Conservation (phyloP, 2,113 vertebrate genomes). For the Pholis gunnellus region DNA sequence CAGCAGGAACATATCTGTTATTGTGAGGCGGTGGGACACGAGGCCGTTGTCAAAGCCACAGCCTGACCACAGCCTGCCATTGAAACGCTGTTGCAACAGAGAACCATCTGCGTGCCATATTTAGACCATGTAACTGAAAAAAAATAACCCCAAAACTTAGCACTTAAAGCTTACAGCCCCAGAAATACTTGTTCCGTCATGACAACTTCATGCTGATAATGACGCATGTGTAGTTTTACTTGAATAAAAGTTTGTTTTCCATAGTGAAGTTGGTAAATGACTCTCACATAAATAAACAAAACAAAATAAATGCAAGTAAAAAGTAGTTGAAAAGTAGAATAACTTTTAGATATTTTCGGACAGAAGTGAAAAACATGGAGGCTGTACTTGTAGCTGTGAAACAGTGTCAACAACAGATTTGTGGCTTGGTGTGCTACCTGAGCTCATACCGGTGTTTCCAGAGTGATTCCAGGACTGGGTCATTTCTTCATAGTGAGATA, state of each 20-base stretch:
- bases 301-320: not conserved
- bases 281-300: too few species aligned
- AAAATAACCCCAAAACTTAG: conserved; percentile 31
- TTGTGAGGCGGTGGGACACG: not conserved
- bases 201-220: not conserved
- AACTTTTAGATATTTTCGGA: not conserved
- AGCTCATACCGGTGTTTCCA: not conserved
- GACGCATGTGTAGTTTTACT: not conserved
- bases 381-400: not conserved
- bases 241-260: not conserved
- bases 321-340: not conserved
- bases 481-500: not conserved
- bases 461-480: not conserved
- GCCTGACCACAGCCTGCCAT: conserved; percentile 33
- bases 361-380: not conserved
- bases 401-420: not conserved
- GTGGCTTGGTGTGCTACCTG: not conserved
- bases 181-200: not conserved
- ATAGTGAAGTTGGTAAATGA: not conserved
- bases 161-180: conserved; percentile 34
- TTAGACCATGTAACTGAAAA: conserved; percentile 14
- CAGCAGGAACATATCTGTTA: conserved; percentile 36
- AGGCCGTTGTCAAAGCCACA: conserved; percentile 33
- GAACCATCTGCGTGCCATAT: conserved; percentile 20
- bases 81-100: conserved; percentile 16